Evolutionary conservation across 1,140 invertebrate genomes (phyloP), one percentile per base, ranked within the genome.

Genomic region (Probaryconus sp.): DNA sequence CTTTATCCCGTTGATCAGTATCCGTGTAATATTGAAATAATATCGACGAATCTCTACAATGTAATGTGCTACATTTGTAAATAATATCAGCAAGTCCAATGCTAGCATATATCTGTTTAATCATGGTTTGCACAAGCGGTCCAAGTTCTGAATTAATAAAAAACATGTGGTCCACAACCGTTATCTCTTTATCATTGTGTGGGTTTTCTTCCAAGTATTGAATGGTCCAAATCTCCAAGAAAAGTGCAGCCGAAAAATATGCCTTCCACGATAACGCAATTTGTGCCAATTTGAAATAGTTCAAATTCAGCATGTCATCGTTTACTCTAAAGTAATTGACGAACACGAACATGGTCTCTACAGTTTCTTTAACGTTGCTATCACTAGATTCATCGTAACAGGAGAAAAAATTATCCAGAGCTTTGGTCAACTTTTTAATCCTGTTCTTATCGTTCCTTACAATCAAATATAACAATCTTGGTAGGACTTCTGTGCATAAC

Each of bases 31-130:
- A 90, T 63, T 91, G 87, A 3, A 92, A 85, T 43, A 89, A 76
- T 50, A 87, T 84, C 40, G 87, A 40, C 53, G 89, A 76, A 81
- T 89, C 83, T 13, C 85, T 73, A 10, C 91, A 80, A 67, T 90
- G 83, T 0, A 87, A 87, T 5, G 85, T 89, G 1, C 91, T 92
- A 82, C 91, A 93, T 6, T 92, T 91, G 77, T 90, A 89, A 16
- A 94, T 88, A 0, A 92, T 92, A 85, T 94, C 93, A 1, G 88
- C 80, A 70, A 94, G 92, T 9, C 93, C 93, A 78, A 95, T 93
- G 28, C 89, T 89, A 17, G 88, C 85, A 69, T 91, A 93, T 0
- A 91, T 89, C 82, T 93, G 78, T 53, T 81, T 71, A 1, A 89
- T 61, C 38, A 89, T 83, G 13, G 81, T 76, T 37, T 89, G 88